Percentiles rank a stretch among this genome's conserved stretches.
Conservation (phyloP, 2,113 vertebrate species). For the Sylvicapra grimmia region DNA sequence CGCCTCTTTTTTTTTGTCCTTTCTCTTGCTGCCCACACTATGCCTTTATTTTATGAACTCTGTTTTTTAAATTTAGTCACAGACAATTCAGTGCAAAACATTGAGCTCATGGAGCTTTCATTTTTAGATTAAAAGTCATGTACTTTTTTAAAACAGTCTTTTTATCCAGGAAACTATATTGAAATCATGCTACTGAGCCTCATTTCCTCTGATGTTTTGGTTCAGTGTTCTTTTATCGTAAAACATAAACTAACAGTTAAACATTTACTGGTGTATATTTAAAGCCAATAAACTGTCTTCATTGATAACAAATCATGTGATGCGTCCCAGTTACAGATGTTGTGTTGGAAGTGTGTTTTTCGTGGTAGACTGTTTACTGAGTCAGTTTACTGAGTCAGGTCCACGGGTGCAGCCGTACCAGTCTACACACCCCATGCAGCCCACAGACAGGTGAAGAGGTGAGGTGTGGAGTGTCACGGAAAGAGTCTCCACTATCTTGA, state of each 20-base stretch:
- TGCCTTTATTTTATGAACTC: background rate
- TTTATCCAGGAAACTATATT: conserved; percentile 14
- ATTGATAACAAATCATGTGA: background rate
- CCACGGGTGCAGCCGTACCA: rapidly evolving
- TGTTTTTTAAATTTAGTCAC: background rate
- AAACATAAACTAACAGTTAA: background rate
- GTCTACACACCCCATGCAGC: background rate
- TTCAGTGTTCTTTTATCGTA: conserved; percentile 32
- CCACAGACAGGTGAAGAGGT: background rate
- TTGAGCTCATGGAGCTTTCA: conserved; percentile 11
- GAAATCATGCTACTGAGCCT: conserved; percentile 45
- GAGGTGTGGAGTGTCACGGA: rapidly evolving
- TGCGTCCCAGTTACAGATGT: background rate
- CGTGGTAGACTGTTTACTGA: background rate
- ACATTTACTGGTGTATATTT: conserved; percentile 9
- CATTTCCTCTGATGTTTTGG: background rate
- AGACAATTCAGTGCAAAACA: background rate
- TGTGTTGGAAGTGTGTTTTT: background rate
- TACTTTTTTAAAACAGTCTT: background rate
- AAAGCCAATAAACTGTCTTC: conserved; percentile 30
- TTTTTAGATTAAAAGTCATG: background rate
- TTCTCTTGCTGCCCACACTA: conserved; percentile 13
- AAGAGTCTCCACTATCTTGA: background rate
- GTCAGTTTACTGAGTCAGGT: too few species aligned
- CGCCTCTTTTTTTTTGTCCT: background rate